A percentile compares a stretch with the other conserved stretches of the same genome.
Conservation (phyloP, 2,888 invertebrate species). For the Limnephilus lunatus region DNA sequence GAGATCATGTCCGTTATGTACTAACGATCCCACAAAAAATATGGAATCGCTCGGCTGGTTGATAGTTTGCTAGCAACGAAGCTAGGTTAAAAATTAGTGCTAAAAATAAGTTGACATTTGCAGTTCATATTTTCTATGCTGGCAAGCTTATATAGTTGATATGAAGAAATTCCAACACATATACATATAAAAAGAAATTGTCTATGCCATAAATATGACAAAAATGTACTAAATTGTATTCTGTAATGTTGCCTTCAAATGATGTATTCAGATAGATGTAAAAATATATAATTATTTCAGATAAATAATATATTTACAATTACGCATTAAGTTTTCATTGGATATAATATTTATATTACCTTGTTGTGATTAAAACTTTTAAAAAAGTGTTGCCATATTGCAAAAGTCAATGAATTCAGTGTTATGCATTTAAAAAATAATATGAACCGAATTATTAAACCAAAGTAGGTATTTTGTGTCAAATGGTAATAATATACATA, state of each 20-base stretch:
- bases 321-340: neutral
- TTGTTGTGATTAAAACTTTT: neutral
- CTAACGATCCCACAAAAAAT: no score
- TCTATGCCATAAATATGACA: conserved; percentile 2
- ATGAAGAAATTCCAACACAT: neutral
- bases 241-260: neutral
- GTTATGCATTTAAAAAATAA: neutral
- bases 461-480: neutral
- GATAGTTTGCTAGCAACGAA: neutral
- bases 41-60: no score
- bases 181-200: no score
- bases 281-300: neutral
- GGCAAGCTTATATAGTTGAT: neutral
- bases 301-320: neutral
- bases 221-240: neutral
- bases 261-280: neutral
- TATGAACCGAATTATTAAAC: neutral
- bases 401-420: neutral
- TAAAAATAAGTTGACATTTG: neutral
- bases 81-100: neutral
- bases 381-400: neutral
- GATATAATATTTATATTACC: neutral
- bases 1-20: no score
- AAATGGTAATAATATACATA: neutral
- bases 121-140: neutral